Evolutionary conservation across 1,140 invertebrate species (phyloP).

Genomic region (Drosophila tristis): DNA sequence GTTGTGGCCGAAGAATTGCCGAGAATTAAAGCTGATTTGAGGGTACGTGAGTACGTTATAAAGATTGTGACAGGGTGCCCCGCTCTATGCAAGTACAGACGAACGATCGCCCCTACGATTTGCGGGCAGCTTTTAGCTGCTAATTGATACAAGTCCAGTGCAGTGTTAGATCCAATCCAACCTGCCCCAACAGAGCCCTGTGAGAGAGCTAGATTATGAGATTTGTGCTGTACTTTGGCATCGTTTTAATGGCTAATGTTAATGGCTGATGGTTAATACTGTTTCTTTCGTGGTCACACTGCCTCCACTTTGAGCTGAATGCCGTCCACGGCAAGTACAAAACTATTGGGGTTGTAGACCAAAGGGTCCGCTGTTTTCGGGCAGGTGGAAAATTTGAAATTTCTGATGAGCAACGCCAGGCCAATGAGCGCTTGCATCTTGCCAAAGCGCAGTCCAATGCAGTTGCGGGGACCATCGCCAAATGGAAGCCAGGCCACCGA

Average conservation of each 20-base stretch:
- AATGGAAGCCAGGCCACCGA: constrained; percentile 87
- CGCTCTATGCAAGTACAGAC: no score
- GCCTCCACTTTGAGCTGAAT: constrained; percentile 48
- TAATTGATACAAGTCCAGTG: no score
- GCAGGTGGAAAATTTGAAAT: constrained; percentile 71
- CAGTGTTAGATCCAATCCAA: not conserved
- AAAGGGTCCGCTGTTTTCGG: constrained; percentile 55
- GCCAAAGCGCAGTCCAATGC: constrained; percentile 85
- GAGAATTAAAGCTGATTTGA: no score
- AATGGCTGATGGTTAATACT: not conserved
- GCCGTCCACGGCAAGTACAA: constrained; percentile 35
- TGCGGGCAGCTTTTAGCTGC: no score
- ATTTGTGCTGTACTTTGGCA: constrained; percentile 6
- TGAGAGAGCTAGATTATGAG: not conserved
- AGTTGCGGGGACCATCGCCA: constrained; percentile 86
- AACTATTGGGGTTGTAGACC: constrained; percentile 33
- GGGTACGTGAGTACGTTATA: no score
- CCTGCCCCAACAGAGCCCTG: constrained; percentile 10
- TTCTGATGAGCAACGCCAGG: constrained; percentile 77
- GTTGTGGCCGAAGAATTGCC: no score
- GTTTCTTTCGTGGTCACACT: constrained; percentile 5
- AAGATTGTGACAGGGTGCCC: no score
- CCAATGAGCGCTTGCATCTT: constrained; percentile 84
- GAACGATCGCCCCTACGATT: no score
- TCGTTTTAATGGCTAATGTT: not conserved